phyloP scores from a whole-genome alignment of 2,797 vertebrate genomes.

The Silurus lanzhouensis region DNA sequence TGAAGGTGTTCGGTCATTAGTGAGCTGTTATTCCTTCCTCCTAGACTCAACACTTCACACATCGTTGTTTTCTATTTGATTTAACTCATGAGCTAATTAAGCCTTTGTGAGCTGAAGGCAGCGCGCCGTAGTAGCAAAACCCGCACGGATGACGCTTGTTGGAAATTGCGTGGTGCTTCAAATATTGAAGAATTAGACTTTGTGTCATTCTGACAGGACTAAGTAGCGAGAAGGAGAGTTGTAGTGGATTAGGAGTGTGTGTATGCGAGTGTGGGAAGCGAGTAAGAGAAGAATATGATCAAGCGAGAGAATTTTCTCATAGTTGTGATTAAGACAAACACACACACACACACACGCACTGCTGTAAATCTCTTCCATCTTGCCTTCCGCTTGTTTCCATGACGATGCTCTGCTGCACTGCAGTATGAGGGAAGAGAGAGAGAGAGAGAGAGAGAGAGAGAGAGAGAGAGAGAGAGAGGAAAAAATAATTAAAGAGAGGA shows the following conservation, averaged over 20 bases:
- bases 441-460: neutral
- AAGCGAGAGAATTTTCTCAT: constrained; percentile 17
- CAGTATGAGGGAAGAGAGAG: constrained; percentile 24
- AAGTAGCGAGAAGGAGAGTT: neutral
- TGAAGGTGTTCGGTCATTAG: neutral
- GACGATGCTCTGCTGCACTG: constrained; percentile 71
- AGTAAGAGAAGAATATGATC: neutral
- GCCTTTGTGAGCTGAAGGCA: neutral
- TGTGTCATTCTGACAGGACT: constrained; percentile 1
- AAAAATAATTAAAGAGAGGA: constrained; percentile 22
- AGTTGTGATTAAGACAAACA: constrained; percentile 9
- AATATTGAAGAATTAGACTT: constrained; percentile 5
- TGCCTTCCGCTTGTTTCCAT: constrained; percentile 78
- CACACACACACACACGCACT: constrained; percentile 49
- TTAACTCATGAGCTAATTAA: constrained; percentile 14
- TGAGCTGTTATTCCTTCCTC: neutral
- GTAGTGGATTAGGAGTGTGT: constrained; percentile 20
- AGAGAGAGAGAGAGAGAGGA: neutral
- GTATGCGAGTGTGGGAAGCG: neutral
- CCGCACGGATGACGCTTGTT: neutral
- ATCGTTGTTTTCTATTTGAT: neutral
- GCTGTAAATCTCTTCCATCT: constrained; percentile 69
- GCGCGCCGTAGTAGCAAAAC: neutral
- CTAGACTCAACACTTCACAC: constrained; percentile 8
- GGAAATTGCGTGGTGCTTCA: neutral